Evolutionary conservation across 2,113 vertebrate species (phyloP).

Genomic region (Hyperopisus bebe): DNA sequence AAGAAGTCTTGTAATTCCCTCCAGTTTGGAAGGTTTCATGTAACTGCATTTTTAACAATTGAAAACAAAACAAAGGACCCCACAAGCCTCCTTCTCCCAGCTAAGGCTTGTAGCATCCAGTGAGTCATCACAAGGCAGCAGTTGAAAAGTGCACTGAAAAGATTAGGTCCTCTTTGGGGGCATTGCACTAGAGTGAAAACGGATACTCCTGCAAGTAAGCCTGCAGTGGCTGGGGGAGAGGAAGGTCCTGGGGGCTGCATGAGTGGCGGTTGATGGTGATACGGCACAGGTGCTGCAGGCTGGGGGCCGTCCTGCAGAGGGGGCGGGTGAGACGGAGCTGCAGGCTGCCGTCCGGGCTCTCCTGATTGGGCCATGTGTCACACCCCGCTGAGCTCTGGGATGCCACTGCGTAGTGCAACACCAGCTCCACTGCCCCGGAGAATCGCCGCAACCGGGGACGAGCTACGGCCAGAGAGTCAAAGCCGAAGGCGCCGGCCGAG

Average conservation of each 20-base stretch:
- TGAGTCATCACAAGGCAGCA: not conserved
- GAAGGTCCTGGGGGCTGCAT: conserved; percentile 26
- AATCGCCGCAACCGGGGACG: conserved; percentile 40
- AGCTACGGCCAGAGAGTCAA: conserved; percentile 41
- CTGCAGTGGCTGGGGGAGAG: conserved; percentile 37
- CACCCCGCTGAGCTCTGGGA: conserved; percentile 14
- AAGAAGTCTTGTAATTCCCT: not conserved
- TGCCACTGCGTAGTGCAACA: conserved; percentile 38
- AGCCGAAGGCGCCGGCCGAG: conserved; percentile 35
- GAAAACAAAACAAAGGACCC: not conserved
- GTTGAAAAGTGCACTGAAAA: not conserved
- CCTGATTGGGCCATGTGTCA: not conserved
- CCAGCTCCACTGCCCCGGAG: conserved; percentile 38
- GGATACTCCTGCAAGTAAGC: conserved; percentile 43
- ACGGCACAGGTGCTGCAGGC: conserved; percentile 42
- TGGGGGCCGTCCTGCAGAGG: conserved; percentile 23
- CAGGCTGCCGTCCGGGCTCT: conserved; percentile 18
- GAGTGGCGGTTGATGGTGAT: conserved; percentile 40
- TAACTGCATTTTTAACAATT: not conserved
- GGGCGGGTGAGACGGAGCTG: conserved; percentile 39
- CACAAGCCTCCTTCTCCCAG: not conserved
- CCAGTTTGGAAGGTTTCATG: not conserved
- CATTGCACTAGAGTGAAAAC: conserved; percentile 30
- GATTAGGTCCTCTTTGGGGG: not conserved
- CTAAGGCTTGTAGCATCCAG: not conserved